Evolutionary conservation across 2,113 vertebrate genomes (phyloP), one percentile per base, ranked within the genome.

Genomic region (Sander lucioperca): DNA sequence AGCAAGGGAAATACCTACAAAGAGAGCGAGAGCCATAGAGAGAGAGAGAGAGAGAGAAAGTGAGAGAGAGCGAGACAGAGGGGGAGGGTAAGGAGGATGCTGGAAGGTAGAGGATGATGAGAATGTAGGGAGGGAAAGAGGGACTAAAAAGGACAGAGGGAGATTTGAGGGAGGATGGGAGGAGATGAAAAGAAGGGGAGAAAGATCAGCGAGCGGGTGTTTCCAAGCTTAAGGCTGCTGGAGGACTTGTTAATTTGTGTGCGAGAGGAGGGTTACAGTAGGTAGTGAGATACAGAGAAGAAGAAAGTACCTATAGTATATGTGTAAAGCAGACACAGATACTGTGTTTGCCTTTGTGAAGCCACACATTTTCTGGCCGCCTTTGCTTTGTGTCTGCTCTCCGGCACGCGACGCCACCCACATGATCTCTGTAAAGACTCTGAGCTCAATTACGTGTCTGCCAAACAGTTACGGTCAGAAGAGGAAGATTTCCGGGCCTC

Each of bases 1-100:
- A 84, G 89, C 89, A 74, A 84, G 88, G 89, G 90, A 89, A 90
- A 93, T 92, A 89, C 86, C 86, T 86, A 87, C 76, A 81, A 73
- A 79, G 84, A 78, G 82, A 80, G 62, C 1, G n/a, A 63, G 68
- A 86, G 69, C 27, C 30, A 18, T 53, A 53, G 69, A 67, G 74
- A 77, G 23, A 7, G 36, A 30, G 19, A 66, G 36, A 30, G 19
- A 66, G 47, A 5, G 66, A 21, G 33, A 14, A 30, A 33, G 48
- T 27, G 70, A 58, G 45, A 23, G 58, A 13, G 45, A 47, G 66
- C 9, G 48, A 6, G 57, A 47, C 0, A 7, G 64, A 51, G 79
- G 39, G 72, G 70, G 65, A 25, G 74, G 57, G 73, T 30, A 9
- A 76, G 66, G 47, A 54, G 73, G 88, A 65, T 57, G 65, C 69